Evolutionary conservation across 1,140 invertebrate species (phyloP).

Genomic region (Megathymus violae): DNA sequence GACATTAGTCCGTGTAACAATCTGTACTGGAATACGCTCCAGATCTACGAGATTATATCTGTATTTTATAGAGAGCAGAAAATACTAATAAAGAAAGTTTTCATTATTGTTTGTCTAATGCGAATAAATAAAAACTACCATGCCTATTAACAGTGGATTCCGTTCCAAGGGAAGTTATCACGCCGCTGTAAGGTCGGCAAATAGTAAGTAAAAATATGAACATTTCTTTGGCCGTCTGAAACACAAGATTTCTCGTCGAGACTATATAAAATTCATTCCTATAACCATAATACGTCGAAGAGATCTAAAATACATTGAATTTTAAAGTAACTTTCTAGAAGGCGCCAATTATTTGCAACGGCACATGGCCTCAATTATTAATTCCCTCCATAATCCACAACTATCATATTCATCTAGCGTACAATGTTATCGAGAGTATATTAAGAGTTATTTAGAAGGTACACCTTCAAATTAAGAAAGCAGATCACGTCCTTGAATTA

Average conservation of each 20-base stretch:
- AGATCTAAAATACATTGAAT: no score
- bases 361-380: conserved; percentile 12
- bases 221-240: neutral
- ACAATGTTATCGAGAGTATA: conserved; percentile 21
- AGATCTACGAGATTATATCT: no score
- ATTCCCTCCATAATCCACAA: conserved; percentile 16
- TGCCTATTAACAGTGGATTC: no score
- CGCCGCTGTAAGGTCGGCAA: neutral
- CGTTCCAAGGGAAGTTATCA: neutral
- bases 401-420: conserved; percentile 23
- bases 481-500: conserved; percentile 10
- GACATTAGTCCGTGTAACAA: no score
- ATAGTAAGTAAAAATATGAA: neutral
- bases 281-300: no score
- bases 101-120: no score
- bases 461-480: neutral
- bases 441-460: conserved; percentile 27
- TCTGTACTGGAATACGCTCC: no score
- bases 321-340: neutral
- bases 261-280: neutral
- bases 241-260: neutral
- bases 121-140: no score
- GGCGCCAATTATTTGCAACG: neutral
- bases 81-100: no score
- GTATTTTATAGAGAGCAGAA: no score